Evolutionary conservation across 1,140 invertebrate genomes (phyloP).

Genomic region (Arion vulgaris): DNA sequence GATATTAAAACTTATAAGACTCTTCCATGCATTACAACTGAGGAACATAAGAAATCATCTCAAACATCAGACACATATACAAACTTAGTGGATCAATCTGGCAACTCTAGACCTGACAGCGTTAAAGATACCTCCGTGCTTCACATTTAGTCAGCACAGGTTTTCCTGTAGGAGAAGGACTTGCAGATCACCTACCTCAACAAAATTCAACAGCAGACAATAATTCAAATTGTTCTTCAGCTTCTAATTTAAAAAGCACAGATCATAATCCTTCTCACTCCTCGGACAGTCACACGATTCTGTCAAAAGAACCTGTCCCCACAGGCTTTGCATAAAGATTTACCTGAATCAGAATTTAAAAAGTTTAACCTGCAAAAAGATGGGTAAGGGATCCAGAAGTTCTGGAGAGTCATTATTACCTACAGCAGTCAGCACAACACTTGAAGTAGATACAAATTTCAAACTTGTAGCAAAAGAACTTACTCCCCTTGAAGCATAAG

Average conservation of each 20-base stretch:
- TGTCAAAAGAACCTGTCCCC: not conserved
- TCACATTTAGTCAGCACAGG: not conserved
- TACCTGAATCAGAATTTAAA: not conserved
- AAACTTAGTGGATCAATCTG: too few relatives aligned
- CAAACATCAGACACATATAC: not conserved
- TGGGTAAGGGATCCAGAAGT: constrained; percentile 8
- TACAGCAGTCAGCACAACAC: not conserved
- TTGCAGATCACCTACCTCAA: not conserved
- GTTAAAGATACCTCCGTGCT: not conserved
- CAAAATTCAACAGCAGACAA: not conserved
- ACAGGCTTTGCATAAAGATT: not conserved
- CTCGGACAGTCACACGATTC: not conserved
- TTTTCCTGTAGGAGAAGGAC: not conserved
- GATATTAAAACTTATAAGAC: not conserved
- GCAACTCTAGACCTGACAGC: not conserved
- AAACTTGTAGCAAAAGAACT: not conserved
- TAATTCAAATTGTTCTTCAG: not conserved
- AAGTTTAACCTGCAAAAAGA: constrained; percentile 21
- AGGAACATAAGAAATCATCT: not conserved
- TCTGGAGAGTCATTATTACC: too few relatives aligned
- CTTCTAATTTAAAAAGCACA: not conserved
- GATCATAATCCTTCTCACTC: not conserved
- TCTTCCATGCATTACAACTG: not conserved
- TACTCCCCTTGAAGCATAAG: too few relatives aligned
- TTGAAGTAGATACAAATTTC: not conserved